phyloP scores from a whole-genome alignment of 2,888 invertebrate species.

The Lysandra bellargus region DNA sequence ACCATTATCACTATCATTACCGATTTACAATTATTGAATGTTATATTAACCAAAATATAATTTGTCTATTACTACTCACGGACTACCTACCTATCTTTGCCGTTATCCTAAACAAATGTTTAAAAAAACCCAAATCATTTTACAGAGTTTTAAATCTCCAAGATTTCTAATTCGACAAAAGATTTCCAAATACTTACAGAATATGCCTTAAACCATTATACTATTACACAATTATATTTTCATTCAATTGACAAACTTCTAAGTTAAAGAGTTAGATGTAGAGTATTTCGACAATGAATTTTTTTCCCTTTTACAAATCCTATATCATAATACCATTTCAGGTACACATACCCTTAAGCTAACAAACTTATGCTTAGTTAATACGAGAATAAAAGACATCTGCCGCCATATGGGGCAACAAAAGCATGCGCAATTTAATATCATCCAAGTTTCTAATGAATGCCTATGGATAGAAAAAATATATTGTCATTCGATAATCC shows the following conservation, averaged over 20 bases:
- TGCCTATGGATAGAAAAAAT: slow-evolving; percentile 62
- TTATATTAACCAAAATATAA: neutral
- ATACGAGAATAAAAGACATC: slow-evolving; percentile 69
- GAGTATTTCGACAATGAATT: neutral
- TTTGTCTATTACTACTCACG: too few species aligned
- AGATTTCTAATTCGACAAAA: neutral
- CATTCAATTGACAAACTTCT: neutral
- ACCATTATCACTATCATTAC: neutral
- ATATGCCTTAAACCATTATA: neutral
- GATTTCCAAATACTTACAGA: neutral
- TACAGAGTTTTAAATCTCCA: neutral
- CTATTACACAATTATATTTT: neutral
- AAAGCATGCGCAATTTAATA: slow-evolving; percentile 79
- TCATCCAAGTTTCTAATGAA: slow-evolving; percentile 71
- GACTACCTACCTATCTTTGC: too few species aligned
- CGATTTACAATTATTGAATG: neutral
- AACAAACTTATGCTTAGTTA: slow-evolving; percentile 47
- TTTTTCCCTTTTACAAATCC: slow-evolving; percentile 4
- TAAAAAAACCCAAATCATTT: neutral
- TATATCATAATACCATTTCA: neutral
- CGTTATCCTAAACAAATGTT: too few species aligned
- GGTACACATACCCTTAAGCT: slow-evolving; percentile 1
- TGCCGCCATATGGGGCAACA: slow-evolving; percentile 74
- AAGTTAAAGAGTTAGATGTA: neutral
- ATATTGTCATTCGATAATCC: slow-evolving; percentile 79